Percentiles rank a stretch among this genome's conserved stretches.
phyloP scores from a whole-genome alignment of 2,888 invertebrate species.

The Eristalis pertinax region DNA sequence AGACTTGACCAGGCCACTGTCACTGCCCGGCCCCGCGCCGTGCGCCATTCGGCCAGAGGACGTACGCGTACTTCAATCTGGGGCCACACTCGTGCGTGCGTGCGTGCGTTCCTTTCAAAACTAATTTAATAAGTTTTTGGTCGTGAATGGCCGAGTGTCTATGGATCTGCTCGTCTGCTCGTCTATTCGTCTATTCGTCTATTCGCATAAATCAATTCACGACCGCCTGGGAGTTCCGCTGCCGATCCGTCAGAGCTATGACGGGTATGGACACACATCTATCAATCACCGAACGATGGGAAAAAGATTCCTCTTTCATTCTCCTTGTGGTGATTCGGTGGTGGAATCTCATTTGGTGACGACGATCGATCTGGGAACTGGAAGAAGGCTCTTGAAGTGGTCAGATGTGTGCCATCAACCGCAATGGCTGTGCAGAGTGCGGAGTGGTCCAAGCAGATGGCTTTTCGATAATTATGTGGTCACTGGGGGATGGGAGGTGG shows the following conservation, averaged over 20 bases:
- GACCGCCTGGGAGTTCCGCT: slow-evolving; percentile 8
- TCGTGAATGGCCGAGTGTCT: slow-evolving; percentile 10
- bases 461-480: background rate
- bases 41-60: background rate
- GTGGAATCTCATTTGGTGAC: slow-evolving; percentile 34
- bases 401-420: slow-evolving; percentile 47
- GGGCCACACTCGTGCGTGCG: slow-evolving; percentile 24
- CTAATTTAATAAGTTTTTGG: slow-evolving; percentile 45
- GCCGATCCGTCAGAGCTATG: slow-evolving; percentile 26
- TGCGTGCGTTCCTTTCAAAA: slow-evolving; percentile 35
- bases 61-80: background rate
- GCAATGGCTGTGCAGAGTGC: slow-evolving; percentile 35
- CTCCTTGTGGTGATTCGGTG: slow-evolving; percentile 36
- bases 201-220: slow-evolving; percentile 41
- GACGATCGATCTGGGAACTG: no score
- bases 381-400: slow-evolving; percentile 47
- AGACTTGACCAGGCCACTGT: background rate
- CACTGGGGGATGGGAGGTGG: background rate
- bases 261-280: slow-evolving; percentile 24
- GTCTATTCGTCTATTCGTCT: no score
- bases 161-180: no score
- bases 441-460: background rate
- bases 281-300: slow-evolving; percentile 8
- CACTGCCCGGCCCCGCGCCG: background rate
- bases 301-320: slow-evolving; percentile 44